phyloP scores from a whole-genome alignment of 2,888 invertebrate genomes.

The Nymphalis polychloros region DNA sequence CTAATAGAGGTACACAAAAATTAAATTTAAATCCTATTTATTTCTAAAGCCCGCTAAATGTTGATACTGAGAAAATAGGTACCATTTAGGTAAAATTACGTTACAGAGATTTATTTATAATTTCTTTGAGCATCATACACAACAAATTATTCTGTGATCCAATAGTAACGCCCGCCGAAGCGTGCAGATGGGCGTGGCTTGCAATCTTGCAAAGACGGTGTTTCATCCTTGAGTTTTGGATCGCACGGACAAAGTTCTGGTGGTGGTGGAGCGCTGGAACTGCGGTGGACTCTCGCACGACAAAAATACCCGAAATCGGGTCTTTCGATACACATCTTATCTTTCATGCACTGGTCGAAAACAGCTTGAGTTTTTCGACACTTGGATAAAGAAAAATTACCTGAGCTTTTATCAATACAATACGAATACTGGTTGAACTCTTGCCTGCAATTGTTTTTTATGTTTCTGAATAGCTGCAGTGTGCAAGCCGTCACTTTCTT shows the following conservation, averaged over 20 bases:
- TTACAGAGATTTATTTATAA: too few relatives aligned
- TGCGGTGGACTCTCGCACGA: slow-evolving; percentile 84
- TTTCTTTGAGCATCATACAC: not conserved
- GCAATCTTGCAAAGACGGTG: slow-evolving; percentile 84
- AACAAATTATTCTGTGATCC: slow-evolving; percentile 61
- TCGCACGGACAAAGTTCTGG: slow-evolving; percentile 76
- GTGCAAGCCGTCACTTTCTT: slow-evolving; percentile 94
- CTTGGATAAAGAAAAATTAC: slow-evolving; percentile 81
- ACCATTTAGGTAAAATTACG: too few relatives aligned
- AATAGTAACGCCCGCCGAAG: slow-evolving; percentile 83
- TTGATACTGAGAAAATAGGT: too few relatives aligned
- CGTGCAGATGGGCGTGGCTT: slow-evolving; percentile 82
- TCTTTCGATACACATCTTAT: slow-evolving; percentile 87
- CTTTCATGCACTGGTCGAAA: slow-evolving; percentile 90
- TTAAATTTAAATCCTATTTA: too few relatives aligned
- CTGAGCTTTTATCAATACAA: slow-evolving; percentile 88
- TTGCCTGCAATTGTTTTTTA: slow-evolving; percentile 89
- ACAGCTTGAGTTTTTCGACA: slow-evolving; percentile 93
- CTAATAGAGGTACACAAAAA: too few relatives aligned
- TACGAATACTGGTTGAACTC: slow-evolving; percentile 92
- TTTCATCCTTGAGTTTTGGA: slow-evolving; percentile 83
- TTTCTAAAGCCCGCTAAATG: too few relatives aligned
- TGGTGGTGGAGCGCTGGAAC: slow-evolving; percentile 80
- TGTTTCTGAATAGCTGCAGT: slow-evolving; percentile 89
- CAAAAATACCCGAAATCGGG: slow-evolving; percentile 92